Base-by-base conservation (phyloP, 37 sponge, comb jelly and placozoan species). In the Theonella swinhoei region DNA sequence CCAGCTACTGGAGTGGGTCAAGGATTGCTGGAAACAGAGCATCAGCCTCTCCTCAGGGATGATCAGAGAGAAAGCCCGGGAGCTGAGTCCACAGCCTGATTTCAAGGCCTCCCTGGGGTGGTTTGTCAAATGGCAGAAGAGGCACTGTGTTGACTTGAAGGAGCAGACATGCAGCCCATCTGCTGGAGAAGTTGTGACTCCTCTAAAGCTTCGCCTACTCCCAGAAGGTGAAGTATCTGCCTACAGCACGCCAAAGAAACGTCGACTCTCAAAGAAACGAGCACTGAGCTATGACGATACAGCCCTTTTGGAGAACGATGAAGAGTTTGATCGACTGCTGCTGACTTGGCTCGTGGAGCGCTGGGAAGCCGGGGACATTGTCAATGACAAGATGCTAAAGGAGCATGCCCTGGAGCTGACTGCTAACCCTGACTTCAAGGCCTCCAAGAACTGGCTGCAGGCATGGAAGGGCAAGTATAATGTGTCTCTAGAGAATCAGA, bases 71-170 rank as follows among this genome's bases (percentile, higher is more conserved):
- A 93, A 89, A 64, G 93, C 93, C 30, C 41, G 77, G 32, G 90
- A 93, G 63, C 28, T 93, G 58, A 78, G 80, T 58, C 34, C 3
- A 4, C 72, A 64, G 24, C 80, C 89, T 5, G 68, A 66, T 43
- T 93, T 93, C 70, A 88, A 93, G 64, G 93, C 93, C 8, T 93
- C 93, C 1, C 77, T 93, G 29, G 93, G 93, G 0, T 93, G 93
- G 93, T 93, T 66, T 79, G 83, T 93, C 28, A 93, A 93, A 62
- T 93, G 89, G 89, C 86, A 89, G 71, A 85, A 85, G 37, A 60
- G 93, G 22, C 83, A 93, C 39, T 68, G 80, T 35, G 64, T 93
- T 4, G 83, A 93, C 47, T 54, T 93, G 68, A 88, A 89, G 59
- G 80, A 85, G 58, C 84, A 79, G 68, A 88, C 88, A 1, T 88